A percentile compares a stretch with the other conserved stretches of the same genome.
Evolutionary conservation across 2,888 invertebrate genomes (phyloP).

Genomic region (Conops quadrifasciatus): DNA sequence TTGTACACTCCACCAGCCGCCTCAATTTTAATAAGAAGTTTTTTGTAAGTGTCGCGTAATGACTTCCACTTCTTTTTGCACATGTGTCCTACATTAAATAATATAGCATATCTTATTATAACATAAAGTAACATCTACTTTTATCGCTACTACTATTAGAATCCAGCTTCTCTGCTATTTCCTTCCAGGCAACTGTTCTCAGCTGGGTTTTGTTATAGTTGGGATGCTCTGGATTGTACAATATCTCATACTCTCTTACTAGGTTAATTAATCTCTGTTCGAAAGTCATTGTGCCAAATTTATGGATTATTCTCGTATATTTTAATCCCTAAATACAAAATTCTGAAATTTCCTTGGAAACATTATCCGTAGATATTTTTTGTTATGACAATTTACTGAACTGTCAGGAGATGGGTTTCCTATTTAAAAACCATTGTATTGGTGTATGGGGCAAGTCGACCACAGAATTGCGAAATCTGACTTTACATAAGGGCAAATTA

Average conservation of each 20-base stretch:
- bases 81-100: neutral
- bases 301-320: neutral
- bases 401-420: too few relatives aligned
- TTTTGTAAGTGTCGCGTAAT: constrained; percentile 19
- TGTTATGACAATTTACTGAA: too few relatives aligned
- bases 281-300: neutral
- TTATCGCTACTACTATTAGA: neutral
- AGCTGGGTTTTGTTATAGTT: neutral
- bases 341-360: too few relatives aligned
- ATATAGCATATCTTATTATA: neutral
- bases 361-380: too few relatives aligned
- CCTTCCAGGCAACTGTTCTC: neutral
- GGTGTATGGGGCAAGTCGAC: too few relatives aligned
- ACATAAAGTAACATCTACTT: neutral
- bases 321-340: too few relatives aligned
- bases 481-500: too few relatives aligned
- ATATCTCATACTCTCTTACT: constrained; percentile 10
- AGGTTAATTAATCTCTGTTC: constrained; percentile 11
- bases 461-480: too few relatives aligned
- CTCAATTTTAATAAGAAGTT: constrained; percentile 6
- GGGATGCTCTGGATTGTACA: constrained; percentile 22
- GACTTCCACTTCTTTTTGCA: constrained; percentile 16
- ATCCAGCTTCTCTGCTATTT: constrained; percentile 12
- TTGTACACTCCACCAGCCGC: constrained; percentile 19
- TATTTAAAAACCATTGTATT: too few relatives aligned